A percentile compares a stretch with the other conserved stretches of the same genome.
These are phyloP conservation scores for Pseudorasbora parva DNA, from an alignment of 2,113 vertebrate genomes.

Conservation along the genomic window DNA sequence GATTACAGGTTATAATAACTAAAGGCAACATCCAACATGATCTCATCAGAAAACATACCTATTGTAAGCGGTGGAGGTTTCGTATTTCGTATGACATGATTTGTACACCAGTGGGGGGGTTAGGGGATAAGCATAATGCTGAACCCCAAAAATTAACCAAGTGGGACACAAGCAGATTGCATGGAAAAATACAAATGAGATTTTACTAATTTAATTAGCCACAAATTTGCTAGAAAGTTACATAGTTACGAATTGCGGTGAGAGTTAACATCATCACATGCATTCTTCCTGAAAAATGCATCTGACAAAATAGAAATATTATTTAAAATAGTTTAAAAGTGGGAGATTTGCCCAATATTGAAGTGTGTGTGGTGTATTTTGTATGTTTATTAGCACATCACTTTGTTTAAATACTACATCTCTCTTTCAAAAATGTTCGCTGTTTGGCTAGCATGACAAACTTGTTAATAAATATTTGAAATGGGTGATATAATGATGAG, in stretches of 20 bases:
- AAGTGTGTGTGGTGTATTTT: not conserved
- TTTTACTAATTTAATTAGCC: too few relatives aligned
- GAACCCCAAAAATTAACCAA: too few relatives aligned
- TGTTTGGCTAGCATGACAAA: not conserved
- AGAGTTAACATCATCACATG: not conserved
- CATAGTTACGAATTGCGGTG: not conserved
- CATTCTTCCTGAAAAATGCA: not conserved
- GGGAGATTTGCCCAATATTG: not conserved
- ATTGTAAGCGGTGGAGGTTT: not conserved
- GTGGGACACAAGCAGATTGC: too few relatives aligned
- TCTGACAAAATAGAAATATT: not conserved
- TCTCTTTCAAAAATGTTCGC: not conserved
- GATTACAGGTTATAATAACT: not conserved
- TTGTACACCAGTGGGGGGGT: too few relatives aligned
- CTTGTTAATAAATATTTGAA: conserved; percentile 27
- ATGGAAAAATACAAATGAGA: not conserved
- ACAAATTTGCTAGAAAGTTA: too few relatives aligned
- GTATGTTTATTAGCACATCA: not conserved
- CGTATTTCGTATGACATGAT: not conserved
- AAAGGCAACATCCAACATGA: not conserved
- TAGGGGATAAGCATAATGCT: too few relatives aligned
- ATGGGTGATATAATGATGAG: not conserved
- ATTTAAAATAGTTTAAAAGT: not conserved
- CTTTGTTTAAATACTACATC: not conserved
- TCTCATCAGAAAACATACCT: not conserved